Conservation (phyloP, 2,888 invertebrate species). For the Baccha elongata region DNA sequence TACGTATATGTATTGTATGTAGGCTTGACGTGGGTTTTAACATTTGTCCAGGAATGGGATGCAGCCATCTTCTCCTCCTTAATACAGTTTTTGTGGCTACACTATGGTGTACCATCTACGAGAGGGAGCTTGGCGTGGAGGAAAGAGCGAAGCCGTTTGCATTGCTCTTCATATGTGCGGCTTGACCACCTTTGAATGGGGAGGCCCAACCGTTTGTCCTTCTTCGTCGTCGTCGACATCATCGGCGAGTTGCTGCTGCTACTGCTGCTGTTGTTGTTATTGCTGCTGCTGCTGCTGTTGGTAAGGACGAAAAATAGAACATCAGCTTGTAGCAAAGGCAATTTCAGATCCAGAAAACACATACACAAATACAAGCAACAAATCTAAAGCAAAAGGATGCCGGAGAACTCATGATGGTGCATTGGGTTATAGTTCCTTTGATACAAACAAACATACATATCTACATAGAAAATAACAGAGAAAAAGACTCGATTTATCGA, state of each 20-base stretch:
- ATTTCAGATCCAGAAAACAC: conserved; percentile 68
- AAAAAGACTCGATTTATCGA: conserved; percentile 63
- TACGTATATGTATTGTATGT: conserved; percentile 58
- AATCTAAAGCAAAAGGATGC: conserved; percentile 24
- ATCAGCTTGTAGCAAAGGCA: conserved; percentile 68
- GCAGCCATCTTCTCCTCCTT: conserved; percentile 67
- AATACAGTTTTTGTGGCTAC: conserved; percentile 72
- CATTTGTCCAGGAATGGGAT: conserved; percentile 62
- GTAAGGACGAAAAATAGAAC: conserved; percentile 72
- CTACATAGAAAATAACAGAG: conserved; percentile 22
- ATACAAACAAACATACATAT: conserved; percentile 36
- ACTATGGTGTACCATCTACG: conserved; percentile 70
- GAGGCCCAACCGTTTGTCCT: conserved; percentile 64
- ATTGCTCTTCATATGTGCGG: conserved; percentile 74
- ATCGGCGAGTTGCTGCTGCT: conserved; percentile 59
- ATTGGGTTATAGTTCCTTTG: conserved; percentile 67
- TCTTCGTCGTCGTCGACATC: conserved; percentile 65
- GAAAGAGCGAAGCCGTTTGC: conserved; percentile 68
- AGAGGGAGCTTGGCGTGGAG: conserved; percentile 53
- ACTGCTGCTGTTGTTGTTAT: conserved; percentile 17
- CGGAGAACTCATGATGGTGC: conserved; percentile 47
- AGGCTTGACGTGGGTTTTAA: conserved; percentile 68
- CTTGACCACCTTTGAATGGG: conserved; percentile 73
- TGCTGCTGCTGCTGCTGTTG: conserved; percentile 39
- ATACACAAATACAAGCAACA: conserved; percentile 45